Evolutionary conservation across 2,113 vertebrate species (phyloP), one percentile per base, ranked within the genome.

Genomic region (Nerophis ophidion): DNA sequence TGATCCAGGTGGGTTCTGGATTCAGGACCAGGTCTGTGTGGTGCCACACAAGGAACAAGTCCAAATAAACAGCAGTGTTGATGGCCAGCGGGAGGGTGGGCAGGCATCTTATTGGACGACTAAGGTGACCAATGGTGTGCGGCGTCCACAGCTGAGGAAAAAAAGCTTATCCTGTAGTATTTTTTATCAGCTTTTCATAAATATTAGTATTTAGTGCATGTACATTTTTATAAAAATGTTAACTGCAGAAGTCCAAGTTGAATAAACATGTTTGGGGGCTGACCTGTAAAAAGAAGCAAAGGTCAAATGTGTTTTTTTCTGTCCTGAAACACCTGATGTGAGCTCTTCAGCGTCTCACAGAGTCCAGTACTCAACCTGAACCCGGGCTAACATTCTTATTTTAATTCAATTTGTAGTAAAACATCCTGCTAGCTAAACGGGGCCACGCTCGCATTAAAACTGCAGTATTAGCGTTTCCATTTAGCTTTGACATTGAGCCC

Each of bases 21-120:
- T 83, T 88, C 83, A 84, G 66, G 54, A 80, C 81, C 75, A 60
- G 79, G 82, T 65, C 66, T 68, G 71, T 68, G 35, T 10, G 62
- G 77, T 83, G 81, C 82, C 81, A 77, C 69, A 54, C 55, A 74
- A 79, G 72, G 40, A 80, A 68, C 26, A 79, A 85, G 80, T 66
- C 35, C 48, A 89, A 91, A 90, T 79, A 91, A 91, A 89, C 65
- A 90, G 50, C 60, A 67, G 54, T 46, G 76, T 15, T 12, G 33
- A 26, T n/a, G 15, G 14, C 19, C 4, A 7, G 8, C 72, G 79
- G 65, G 75, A 65, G 69, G 77, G 68, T 8, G 26, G 26, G 74
- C 63, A 65, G 75, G 68, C 5, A 70, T 67, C 75, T 76, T 75
- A 66, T 65, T 79, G 71, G 70, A 63, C 73, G 63, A 81, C 70